Base-by-base conservation (phyloP, 2,888 invertebrate genomes). In the Lordiphosa andalusiaca region DNA sequence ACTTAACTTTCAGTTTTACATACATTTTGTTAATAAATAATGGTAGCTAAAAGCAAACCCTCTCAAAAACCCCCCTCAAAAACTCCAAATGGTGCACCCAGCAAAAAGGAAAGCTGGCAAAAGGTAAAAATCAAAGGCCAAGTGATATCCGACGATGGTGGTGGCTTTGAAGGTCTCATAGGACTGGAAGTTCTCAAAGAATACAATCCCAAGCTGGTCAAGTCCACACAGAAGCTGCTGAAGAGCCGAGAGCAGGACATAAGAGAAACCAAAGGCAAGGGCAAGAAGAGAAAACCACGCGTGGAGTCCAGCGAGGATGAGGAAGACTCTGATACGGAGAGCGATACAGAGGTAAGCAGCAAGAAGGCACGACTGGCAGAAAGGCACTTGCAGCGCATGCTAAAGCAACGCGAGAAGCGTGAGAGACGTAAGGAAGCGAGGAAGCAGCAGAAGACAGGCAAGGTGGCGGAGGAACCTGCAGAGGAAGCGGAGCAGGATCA, bases 131-230 rank as follows among this genome's bases (percentile, higher is more conserved):
- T 94, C 30, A 93, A 93, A 67, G 93, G 93, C 16, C 91, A 89
- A 61, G 77, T 91, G 57, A 82, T 90, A 36, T 85, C 88, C 0
- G 87, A 90, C 48, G 89, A 90, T 39, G 89, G 88, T 12, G 89
- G 86, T 3, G 91, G 90, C 58, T 90, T 93, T 51, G 93, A 94
- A 67, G 94, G 94, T 9, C 91, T 96, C 62, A 91, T 95, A 35
- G 95, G 94, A 1, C 91, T 96, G 40, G 95, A 96, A 89, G 95
- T 95, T 82, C 92, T 96, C 60, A 92, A 92, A 3, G 92, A 93
- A 69, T 95, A 95, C 84, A 91, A 91, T 63, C 86, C 78, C 1
- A 50, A 60, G 5, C 49, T 93, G 41, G 91, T 92, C 69, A 82
- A 81, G 50, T 87, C 72, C 3, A 71, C 89, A 84, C 90, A 90